Percentiles rank a stretch among this genome's conserved stretches.
Conservation (phyloP, 2,113 vertebrate species). For the Fregetta grallaria region DNA sequence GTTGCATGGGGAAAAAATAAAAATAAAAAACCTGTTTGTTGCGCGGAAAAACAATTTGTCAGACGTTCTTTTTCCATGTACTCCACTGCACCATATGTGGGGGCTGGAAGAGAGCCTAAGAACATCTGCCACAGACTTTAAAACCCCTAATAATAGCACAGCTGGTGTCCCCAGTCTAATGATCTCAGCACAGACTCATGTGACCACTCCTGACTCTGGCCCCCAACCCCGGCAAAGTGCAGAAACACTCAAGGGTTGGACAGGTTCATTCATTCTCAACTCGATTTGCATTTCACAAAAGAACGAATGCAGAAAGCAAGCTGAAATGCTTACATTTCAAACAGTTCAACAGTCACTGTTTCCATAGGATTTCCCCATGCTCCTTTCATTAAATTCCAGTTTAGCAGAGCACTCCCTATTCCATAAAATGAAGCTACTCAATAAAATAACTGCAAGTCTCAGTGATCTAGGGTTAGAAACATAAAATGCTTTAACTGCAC, state of each 20-base stretch:
- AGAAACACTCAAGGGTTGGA: neutral
- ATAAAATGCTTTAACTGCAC: neutral
- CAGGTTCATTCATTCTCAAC: neutral
- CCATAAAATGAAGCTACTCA: neutral
- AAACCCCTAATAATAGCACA: constrained; percentile 76
- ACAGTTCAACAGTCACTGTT: neutral
- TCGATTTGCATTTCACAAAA: neutral
- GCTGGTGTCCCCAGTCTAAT: constrained; percentile 72
- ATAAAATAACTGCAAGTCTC: neutral
- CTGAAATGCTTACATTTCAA: neutral
- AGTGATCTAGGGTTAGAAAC: neutral
- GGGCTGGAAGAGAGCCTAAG: constrained; percentile 57
- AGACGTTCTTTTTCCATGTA: constrained; percentile 5
- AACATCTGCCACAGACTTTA: constrained; percentile 69
- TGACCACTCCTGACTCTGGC: neutral
- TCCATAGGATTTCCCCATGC: neutral
- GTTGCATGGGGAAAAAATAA: neutral
- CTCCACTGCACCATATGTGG: constrained; percentile 46
- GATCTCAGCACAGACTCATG: constrained; percentile 58
- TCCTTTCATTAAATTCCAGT: neutral
- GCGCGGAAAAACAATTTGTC: constrained; percentile 17
- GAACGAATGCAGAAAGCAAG: neutral
- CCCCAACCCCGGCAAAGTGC: neutral
- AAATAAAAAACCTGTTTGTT: neutral
- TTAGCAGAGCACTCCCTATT: neutral